Evolutionary conservation across 1,140 invertebrate species (phyloP), one percentile per base, ranked within the genome.

Genomic region (Drosophila melanica): DNA sequence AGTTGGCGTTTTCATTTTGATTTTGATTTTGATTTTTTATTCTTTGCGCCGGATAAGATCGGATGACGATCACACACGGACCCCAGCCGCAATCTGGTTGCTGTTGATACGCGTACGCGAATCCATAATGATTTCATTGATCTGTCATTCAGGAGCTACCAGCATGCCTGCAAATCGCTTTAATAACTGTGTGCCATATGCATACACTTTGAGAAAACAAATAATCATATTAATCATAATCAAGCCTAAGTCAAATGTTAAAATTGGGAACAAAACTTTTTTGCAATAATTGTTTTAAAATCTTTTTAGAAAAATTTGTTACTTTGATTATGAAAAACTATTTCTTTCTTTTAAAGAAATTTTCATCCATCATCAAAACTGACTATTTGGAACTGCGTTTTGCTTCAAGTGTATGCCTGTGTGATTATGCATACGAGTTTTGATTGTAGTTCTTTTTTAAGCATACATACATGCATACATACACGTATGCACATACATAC

Each of bases 71-170:
- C 50, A 44, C 39, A 39, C 39, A 42, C 55, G 37, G 16, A 51
- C 23, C 11, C 23, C 37, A 42, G 23, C 37, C 54, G 23, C 18
- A 11, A 30, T 23, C 63, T 47, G 48, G 14, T 14, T 41, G 30
- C 55, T 51, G 37, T 60, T 45, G 23, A 16, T 45, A 41, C 23
- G 42, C 42, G 58, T 45, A 59, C 47, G 70, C 78, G 84, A 79
- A 87, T 68, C 74, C 79, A 79, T 82, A 89, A 87, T 79, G 69
- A 87, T 89, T 87, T 87, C 84, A 87, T 87, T 87, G 84, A 87
- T 87, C 84, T 87, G 84, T 89, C 84, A 84, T 84, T 89, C 69
- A 77, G 67, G 68, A 87, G 82, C 82, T 87, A 77, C 79, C 84
- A 87, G 79, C 76, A 68, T 69, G 82, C 23, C 54, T 57, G 45